Evolutionary conservation across 2,888 invertebrate genomes (phyloP), one percentile per base, ranked within the genome.

Genomic region (Fragum fragum): DNA sequence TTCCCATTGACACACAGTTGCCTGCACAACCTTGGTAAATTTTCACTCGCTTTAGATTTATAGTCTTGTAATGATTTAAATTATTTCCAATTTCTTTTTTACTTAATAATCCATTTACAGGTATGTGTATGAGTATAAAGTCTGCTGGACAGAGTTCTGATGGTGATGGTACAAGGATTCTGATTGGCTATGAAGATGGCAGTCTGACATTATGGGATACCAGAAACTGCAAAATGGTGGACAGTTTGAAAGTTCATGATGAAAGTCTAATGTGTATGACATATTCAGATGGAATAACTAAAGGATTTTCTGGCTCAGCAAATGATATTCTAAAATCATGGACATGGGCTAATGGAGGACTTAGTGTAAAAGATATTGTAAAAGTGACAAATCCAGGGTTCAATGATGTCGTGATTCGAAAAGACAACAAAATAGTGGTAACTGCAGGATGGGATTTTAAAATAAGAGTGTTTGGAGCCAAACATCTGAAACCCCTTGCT

Each of bases 381-480:
- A 71, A 72, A 26, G 76, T 87, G 1, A 88, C 82, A n/a, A 92
- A 92, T 77, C 83, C 91, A 14, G 93, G 93, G 47, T 87, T 92
- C 57, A 89, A 86, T 84, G 85, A 85, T 76, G 79, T 91, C 6
- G 73, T 75, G 28, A 83, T 91, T 23, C 80, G 93, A 66, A 21
- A 47, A 7, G 93, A 93, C 86, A 89, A 90, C 9, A 91, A 89
- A 70, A 89, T 93, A 52, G 83, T 93, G 26, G 92, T 87, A 0
- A 77, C 85, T 53, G 93, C 91, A n/a, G 92, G 93, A 9, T 93
- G 93, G 93, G 93, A 93, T 76, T 74, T 79, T n/a, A 86, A 87
- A 53, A 73, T 92, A 3, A 74, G 93, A 57, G 63, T 93, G 69
- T 93, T 91, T 77, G 86, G 90, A 28, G 76, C 87, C 5, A 91